Evolutionary conservation across 92 coral and sea anemone genomes (phyloP).

Genomic region (Plumapathes pennacea): DNA sequence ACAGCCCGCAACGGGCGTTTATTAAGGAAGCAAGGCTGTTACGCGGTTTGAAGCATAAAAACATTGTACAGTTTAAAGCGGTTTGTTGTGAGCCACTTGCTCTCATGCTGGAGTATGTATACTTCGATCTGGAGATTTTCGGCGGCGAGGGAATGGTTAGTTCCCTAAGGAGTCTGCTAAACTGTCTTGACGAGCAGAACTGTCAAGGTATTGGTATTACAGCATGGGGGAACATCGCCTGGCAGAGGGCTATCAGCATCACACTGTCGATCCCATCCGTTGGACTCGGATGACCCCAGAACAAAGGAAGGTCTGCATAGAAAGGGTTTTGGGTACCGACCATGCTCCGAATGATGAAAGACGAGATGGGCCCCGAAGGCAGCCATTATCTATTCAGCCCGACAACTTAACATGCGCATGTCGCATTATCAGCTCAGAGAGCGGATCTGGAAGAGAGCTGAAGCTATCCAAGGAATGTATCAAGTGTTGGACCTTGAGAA

Average conservation of each 20-base stretch:
- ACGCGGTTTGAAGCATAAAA: conserved; percentile 8
- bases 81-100: conserved; percentile 39
- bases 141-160: conserved; percentile 36
- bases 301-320: no score
- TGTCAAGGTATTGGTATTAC: no score
- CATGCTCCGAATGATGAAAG: neutral
- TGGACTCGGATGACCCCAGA: no score
- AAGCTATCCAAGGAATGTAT: conserved; percentile 6
- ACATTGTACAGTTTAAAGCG: conserved; percentile 23
- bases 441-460: conserved; percentile 19
- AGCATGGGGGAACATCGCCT: no score
- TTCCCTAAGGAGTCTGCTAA: no score
- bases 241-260: no score
- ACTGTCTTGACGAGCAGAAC: no score
- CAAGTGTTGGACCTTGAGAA: conserved; percentile 4
- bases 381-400: conserved; percentile 9
- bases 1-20: no score
- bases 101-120: conserved; percentile 45
- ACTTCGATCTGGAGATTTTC: conserved; percentile 31
- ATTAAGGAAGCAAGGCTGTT: conserved; percentile 11
- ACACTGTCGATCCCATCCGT: no score
- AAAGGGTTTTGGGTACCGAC: no score
- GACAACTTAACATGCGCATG: conserved; percentile 2
- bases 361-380: neutral
- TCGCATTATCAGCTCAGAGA: neutral